These are phyloP conservation scores for Larimichthys polyactis DNA, from an alignment of 2,113 vertebrate species.

Conservation along the genomic window DNA sequence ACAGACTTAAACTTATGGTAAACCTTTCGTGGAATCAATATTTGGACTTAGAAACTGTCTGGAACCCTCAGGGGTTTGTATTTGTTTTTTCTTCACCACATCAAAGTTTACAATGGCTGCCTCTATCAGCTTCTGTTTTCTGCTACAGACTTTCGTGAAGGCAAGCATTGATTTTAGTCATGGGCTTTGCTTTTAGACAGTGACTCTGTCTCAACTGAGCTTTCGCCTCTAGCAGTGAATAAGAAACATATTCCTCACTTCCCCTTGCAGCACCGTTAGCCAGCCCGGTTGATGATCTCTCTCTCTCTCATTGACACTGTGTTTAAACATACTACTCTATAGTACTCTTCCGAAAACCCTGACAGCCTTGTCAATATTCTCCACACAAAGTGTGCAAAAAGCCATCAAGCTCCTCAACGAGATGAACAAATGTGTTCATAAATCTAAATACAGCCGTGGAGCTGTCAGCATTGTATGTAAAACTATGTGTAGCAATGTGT, in stretches of 20 bases:
- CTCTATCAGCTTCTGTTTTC: conserved; percentile 20
- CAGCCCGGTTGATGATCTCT: conserved; percentile 45
- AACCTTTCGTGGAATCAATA: conserved; percentile 57
- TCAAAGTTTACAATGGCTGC: conserved; percentile 53
- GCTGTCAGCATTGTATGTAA: conserved; percentile 65
- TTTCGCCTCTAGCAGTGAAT: conserved; percentile 69
- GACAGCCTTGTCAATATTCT: conserved; percentile 69
- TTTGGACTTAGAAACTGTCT: conserved; percentile 10
- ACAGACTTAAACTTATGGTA: conserved; percentile 30
- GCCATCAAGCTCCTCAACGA: conserved; percentile 25
- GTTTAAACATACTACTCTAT: conserved; percentile 49
- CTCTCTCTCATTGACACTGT: conserved; percentile 38
- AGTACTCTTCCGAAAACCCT: conserved; percentile 28
- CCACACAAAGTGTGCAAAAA: conserved; percentile 42
- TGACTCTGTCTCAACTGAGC: conserved; percentile 57
- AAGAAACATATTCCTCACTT: conserved; percentile 55
- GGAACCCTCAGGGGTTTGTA: not conserved
- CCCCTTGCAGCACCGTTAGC: conserved; percentile 32
- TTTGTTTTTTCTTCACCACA: conserved; percentile 34
- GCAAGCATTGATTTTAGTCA: conserved; percentile 67
- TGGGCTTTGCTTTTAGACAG: conserved; percentile 68
- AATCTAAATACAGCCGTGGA: conserved; percentile 63
- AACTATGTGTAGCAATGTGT: conserved; percentile 40
- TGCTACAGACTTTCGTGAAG: conserved; percentile 50
- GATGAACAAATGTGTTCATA: conserved; percentile 63